Evolutionary conservation across 1,140 invertebrate species (phyloP), one percentile per base, ranked within the genome.

Genomic region (Danaus melanippus): DNA sequence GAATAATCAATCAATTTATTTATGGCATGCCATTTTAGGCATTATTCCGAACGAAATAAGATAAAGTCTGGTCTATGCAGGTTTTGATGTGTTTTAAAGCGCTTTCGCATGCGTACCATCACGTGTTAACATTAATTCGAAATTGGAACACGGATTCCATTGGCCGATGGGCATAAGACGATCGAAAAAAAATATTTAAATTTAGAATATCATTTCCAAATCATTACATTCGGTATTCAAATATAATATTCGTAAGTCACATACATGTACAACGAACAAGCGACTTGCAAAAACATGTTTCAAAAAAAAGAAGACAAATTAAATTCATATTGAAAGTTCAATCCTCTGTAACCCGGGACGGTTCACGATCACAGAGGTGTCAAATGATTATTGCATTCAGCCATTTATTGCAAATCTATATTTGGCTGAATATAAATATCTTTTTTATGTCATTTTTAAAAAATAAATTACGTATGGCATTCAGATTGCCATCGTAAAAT

Each of bases 271-370:
- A 32, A 32, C 6, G 21, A 32, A 52, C 57, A 54, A 50, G 51
- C 15, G 39, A 53, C 41, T 54, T 54, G 52, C 46, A 46, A 59
- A 46, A 59, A 59, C 57, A 32, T 50, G 57, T 59, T 59, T 53
- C 12, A 21, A 45, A 52, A 49, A 59, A 59, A 59, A 53, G 47
- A 50, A 32, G 21, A 0, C 48, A 53, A 56, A 54, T 50, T 45
- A 60, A 54, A 62, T 46, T 46, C 46, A 40, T 50, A 57, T 53
- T 50, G 46, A 58, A 58, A 56, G 60, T 54, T 62, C 60, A 62
- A 50, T 62, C 60, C 60, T 53, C 60, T 50, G 53, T 58, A 53
- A 59, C 57, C 57, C 55, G 50, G 39, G 47, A 62, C 50, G 52
- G 54, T 53, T 44, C 55, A 45, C 59, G 15, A 51, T 52, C 52